Evolutionary conservation across 1,140 invertebrate genomes (phyloP).

Genomic region (Spodoptera frugiperda): DNA sequence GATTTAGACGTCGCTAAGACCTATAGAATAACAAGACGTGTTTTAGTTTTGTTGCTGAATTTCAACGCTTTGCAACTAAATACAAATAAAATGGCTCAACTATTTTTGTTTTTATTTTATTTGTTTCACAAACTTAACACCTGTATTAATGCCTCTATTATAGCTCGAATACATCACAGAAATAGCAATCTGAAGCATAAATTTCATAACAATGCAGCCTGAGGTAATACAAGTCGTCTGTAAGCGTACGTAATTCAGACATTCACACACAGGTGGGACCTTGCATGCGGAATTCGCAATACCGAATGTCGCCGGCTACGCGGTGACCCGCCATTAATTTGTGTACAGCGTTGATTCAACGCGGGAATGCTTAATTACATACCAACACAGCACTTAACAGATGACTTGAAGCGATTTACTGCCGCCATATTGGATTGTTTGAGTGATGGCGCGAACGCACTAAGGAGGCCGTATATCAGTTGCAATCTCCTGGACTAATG

Average conservation of each 20-base stretch:
- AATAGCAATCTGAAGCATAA: not conserved
- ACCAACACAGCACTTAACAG: conserved; percentile 53
- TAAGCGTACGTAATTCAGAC: conserved; percentile 33
- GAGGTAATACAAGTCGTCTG: conserved; percentile 27
- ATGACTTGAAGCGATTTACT: conserved; percentile 60
- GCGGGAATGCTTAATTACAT: conserved; percentile 57
- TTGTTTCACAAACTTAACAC: too few relatives aligned
- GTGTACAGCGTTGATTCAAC: conserved; percentile 53
- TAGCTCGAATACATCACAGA: not conserved
- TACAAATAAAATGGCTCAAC: too few relatives aligned
- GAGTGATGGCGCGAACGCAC: conserved; percentile 50
- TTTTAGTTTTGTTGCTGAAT: too few relatives aligned
- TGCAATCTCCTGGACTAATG: conserved; percentile 38
- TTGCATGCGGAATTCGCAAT: conserved; percentile 57
- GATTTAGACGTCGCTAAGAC: not conserved
- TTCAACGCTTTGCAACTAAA: too few relatives aligned
- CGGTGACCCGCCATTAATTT: conserved; percentile 58
- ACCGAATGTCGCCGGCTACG: conserved; percentile 48
- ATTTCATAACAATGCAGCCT: conserved; percentile 32
- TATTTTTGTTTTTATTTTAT: too few relatives aligned
- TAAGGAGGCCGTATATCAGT: conserved; percentile 41
- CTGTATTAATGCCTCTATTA: too few relatives aligned
- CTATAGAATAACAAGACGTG: too few relatives aligned
- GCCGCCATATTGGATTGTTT: conserved; percentile 56
- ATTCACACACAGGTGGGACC: conserved; percentile 26